A percentile compares a stretch with the other conserved stretches of the same genome.
Evolutionary conservation across 2,113 vertebrate species (phyloP).

Genomic region (Paralichthys olivaceus): DNA sequence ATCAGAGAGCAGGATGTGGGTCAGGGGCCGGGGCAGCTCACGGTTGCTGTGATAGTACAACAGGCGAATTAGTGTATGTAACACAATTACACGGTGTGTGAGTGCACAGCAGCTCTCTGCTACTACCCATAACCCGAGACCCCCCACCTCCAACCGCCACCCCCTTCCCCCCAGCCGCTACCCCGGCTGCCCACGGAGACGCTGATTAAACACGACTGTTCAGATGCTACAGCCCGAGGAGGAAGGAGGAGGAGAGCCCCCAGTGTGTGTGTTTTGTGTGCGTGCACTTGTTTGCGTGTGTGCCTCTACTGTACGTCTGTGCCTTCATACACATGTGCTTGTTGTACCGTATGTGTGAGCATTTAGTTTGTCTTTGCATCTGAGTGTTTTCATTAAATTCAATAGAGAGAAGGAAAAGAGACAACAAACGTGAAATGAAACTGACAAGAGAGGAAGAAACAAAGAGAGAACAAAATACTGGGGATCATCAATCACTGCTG

Average conservation of each 20-base stretch:
- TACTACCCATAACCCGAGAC: conserved; percentile 58
- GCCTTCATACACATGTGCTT: neutral
- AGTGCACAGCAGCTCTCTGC: conserved; percentile 69
- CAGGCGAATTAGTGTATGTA: conserved; percentile 75
- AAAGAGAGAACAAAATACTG: conserved; percentile 31
- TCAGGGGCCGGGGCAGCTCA: conserved; percentile 52
- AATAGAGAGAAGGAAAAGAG: neutral
- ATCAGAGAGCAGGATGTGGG: conserved; percentile 58
- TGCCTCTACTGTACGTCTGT: conserved; percentile 16
- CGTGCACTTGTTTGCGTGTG: conserved; percentile 27
- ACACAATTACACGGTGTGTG: conserved; percentile 76
- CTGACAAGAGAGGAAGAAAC: neutral
- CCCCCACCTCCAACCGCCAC: conserved; percentile 39
- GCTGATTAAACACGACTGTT: conserved; percentile 78
- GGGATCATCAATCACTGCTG: conserved; percentile 31
- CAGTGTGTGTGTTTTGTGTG: conserved; percentile 25
- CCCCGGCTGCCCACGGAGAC: conserved; percentile 69
- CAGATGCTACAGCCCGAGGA: conserved; percentile 74
- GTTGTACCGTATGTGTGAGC: conserved; percentile 14
- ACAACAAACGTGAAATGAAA: conserved; percentile 19
- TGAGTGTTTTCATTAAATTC: neutral
- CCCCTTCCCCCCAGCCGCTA: conserved; percentile 29
- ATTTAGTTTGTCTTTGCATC: conserved; percentile 17
- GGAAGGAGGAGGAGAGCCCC: conserved; percentile 43
- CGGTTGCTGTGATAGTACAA: conserved; percentile 55